Evolutionary conservation across 2,797 vertebrate genomes (phyloP).

Genomic region (Mormyrops boulengeri): DNA sequence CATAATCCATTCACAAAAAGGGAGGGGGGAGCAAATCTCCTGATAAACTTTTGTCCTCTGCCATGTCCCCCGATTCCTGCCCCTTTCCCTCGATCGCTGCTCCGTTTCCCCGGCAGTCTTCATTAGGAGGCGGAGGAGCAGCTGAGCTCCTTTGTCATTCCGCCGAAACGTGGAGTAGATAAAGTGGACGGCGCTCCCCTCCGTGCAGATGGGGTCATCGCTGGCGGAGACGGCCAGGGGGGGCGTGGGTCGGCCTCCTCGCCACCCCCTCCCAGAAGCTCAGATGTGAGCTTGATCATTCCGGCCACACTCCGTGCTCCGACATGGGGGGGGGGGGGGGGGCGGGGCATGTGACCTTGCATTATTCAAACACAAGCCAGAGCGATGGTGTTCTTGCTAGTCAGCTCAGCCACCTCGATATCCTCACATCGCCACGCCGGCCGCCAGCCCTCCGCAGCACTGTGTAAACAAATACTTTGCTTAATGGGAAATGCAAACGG

Average conservation of each 20-base stretch:
- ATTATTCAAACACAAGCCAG: neutral
- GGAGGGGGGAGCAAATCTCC: neutral
- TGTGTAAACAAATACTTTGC: neutral
- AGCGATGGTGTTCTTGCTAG: conserved; percentile 6
- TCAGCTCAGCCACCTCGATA: neutral
- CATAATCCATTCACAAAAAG: neutral
- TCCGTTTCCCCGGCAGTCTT: neutral
- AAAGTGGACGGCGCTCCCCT: neutral
- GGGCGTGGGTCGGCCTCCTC: neutral
- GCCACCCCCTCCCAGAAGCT: neutral
- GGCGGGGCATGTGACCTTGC: neutral
- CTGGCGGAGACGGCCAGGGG: neutral
- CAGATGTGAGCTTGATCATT: neutral
- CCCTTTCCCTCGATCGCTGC: neutral
- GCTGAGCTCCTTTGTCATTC: neutral
- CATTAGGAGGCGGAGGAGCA: neutral
- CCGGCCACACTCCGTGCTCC: neutral
- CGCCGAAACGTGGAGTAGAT: neutral
- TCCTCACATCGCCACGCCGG: neutral
- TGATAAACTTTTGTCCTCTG: neutral
- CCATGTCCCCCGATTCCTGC: neutral
- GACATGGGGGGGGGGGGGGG: neutral
- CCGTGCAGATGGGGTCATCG: neutral
- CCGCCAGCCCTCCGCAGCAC: neutral
- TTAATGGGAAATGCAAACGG: neutral